A percentile compares a stretch with the other conserved stretches of the same genome.
These are phyloP conservation scores for Lycophotia porphyrea DNA, from an alignment of 2,888 invertebrate genomes.

Conservation along the genomic window DNA sequence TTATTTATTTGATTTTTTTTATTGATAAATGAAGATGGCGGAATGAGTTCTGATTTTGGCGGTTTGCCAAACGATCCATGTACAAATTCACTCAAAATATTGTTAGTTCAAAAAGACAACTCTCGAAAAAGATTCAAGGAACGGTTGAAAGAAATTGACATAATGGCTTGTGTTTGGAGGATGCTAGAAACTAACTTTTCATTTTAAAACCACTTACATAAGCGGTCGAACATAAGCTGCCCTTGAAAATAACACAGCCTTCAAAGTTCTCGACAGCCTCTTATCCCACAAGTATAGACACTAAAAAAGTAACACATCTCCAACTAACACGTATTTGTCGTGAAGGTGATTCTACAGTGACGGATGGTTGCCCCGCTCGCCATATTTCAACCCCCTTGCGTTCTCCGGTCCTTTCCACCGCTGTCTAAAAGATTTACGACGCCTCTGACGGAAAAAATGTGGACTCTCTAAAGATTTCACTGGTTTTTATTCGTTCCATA, in stretches of 20 bases:
- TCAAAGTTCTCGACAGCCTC: conserved; percentile 8
- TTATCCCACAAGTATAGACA: conserved; percentile 31
- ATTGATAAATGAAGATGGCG: not conserved
- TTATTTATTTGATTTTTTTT: no score
- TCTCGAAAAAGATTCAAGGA: not conserved
- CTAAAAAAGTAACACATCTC: conserved; percentile 55
- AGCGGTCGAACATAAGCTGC: not conserved
- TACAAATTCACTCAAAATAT: not conserved
- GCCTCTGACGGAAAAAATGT: conserved; percentile 79
- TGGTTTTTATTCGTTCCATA: conserved; percentile 82
- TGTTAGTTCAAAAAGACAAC: not conserved
- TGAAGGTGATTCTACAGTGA: conserved; percentile 77
- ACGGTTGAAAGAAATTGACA: conserved; percentile 1
- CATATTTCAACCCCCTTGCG: conserved; percentile 74
- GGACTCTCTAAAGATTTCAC: conserved; percentile 79
- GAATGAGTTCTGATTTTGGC: not conserved
- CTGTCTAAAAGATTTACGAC: conserved; percentile 79
- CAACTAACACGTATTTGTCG: conserved; percentile 75
- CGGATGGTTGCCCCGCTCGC: conserved; percentile 73
- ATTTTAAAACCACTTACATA: not conserved
- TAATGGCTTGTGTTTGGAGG: not conserved
- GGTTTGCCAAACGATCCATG: not conserved
- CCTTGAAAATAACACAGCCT: conserved; percentile 13
- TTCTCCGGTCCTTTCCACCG: conserved; percentile 64
- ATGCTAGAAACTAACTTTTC: not conserved